Percentiles rank a stretch among this genome's conserved stretches.
Evolutionary conservation across 2,888 invertebrate species (phyloP).

Genomic region (Epinotia brunnichana): DNA sequence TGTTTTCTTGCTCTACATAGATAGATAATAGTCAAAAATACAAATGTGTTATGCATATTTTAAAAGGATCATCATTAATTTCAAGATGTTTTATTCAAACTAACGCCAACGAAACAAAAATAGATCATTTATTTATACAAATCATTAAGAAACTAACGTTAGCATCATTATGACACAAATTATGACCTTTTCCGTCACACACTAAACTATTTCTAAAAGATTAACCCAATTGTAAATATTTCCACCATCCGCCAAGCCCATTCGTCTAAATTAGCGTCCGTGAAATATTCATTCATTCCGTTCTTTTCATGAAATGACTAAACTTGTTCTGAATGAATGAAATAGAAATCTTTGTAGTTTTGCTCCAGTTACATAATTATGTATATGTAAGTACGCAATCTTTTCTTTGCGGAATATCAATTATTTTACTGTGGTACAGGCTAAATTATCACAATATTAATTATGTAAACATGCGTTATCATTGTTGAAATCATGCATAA

Average conservation of each 20-base stretch:
- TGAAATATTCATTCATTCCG: conserved; percentile 18
- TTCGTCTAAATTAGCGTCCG: conserved; percentile 34
- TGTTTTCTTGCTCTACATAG: too few species aligned
- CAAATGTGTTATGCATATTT: too few species aligned
- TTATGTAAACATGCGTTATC: too few species aligned
- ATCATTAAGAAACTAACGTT: background rate
- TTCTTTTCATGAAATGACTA: conserved; percentile 20
- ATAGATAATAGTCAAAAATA: too few species aligned
- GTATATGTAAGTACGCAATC: too few species aligned
- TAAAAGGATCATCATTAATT: background rate
- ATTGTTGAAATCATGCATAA: too few species aligned
- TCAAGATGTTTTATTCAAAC: background rate
- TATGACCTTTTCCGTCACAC: conserved; percentile 33
- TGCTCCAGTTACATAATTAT: too few species aligned
- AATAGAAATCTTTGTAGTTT: background rate
- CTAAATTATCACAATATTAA: too few species aligned
- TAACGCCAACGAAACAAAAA: background rate
- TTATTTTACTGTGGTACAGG: too few species aligned
- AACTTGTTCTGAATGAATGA: conserved; percentile 4
- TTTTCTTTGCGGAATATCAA: too few species aligned
- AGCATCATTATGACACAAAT: conserved; percentile 23
- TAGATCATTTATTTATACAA: background rate
- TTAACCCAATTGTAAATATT: conserved; percentile 36
- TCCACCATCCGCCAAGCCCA: conserved; percentile 3
- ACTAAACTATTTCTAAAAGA: conserved; percentile 24